phyloP scores from a whole-genome alignment of 2,113 vertebrate genomes.

The Anser cygnoides region DNA sequence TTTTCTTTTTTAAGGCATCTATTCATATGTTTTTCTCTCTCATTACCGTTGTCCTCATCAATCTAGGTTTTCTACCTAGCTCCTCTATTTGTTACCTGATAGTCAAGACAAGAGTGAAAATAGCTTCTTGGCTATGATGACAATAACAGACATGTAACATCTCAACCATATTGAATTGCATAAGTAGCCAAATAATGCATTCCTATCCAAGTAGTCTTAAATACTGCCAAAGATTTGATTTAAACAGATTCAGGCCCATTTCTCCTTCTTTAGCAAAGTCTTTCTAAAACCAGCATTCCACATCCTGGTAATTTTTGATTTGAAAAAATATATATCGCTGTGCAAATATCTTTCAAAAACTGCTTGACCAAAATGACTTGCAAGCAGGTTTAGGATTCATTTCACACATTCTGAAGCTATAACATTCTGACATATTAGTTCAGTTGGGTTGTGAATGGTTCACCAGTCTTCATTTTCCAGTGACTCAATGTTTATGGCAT shows the following conservation, averaged over 20 bases:
- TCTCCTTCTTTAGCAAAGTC: not conserved
- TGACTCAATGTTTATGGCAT: conserved; percentile 64
- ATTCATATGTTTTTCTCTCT: not conserved
- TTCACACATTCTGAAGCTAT: conserved; percentile 57
- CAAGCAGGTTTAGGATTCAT: conserved; percentile 68
- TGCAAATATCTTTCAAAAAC: conserved; percentile 59
- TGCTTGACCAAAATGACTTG: conserved; percentile 24
- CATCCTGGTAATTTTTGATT: conserved; percentile 12
- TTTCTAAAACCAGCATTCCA: not conserved
- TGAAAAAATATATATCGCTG: conserved; percentile 38
- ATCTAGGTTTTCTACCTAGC: not conserved
- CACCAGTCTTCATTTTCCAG: conserved; percentile 69
- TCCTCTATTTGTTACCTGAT: not conserved
- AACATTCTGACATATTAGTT: conserved; percentile 65
- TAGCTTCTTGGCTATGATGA: not conserved
- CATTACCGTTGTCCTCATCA: not conserved
- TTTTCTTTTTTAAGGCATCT: not conserved
- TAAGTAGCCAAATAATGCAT: not conserved
- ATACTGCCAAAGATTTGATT: not conserved
- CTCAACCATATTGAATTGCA: not conserved
- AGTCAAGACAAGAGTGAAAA: not conserved
- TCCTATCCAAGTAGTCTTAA: not conserved
- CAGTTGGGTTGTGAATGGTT: conserved; percentile 64
- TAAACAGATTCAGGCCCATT: not conserved
- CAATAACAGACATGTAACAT: not conserved